Evolutionary conservation across 2,888 invertebrate species (phyloP).

Genomic region (Parelbella ahira): DNA sequence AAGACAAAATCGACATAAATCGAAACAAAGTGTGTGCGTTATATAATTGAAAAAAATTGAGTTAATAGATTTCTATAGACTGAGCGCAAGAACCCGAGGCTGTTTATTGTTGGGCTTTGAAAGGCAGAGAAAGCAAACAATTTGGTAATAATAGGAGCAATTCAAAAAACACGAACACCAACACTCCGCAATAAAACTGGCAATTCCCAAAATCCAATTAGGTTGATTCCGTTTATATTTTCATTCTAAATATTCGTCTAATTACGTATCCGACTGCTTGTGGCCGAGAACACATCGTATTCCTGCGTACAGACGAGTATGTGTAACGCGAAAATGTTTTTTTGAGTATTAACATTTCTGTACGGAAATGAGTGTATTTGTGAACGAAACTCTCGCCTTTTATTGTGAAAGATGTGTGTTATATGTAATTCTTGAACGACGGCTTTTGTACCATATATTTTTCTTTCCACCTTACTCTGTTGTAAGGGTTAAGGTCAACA

Average conservation of each 20-base stretch:
- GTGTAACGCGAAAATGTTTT: constrained; percentile 3
- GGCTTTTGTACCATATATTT: too few species aligned
- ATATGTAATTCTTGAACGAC: too few species aligned
- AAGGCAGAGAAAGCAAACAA: constrained; percentile 31
- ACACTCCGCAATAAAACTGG: constrained; percentile 10
- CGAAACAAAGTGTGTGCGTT: constrained; percentile 13
- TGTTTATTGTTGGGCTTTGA: constrained; percentile 31
- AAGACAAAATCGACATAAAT: too few species aligned
- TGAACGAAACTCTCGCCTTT: too few species aligned
- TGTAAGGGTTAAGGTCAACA: too few species aligned
- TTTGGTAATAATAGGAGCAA: constrained; percentile 23
- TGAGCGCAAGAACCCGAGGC: constrained; percentile 15
- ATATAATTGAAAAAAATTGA: constrained; percentile 16
- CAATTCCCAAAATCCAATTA: constrained; percentile 18
- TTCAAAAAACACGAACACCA: constrained; percentile 7
- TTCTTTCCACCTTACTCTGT: too few species aligned
- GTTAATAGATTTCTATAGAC: constrained; percentile 20
- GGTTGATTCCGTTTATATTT: constrained; percentile 15
- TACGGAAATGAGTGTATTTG: constrained; percentile 3
- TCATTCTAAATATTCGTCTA: constrained; percentile 11
- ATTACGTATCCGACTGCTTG: constrained; percentile 7
- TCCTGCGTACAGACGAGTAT: too few species aligned
- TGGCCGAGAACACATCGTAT: background rate
- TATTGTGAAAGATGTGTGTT: too few species aligned
- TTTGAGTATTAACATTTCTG: background rate